Percentiles rank a stretch among this genome's conserved stretches.
Conservation (phyloP, 2,797 vertebrate species). For the Carcharodon carcharias region DNA sequence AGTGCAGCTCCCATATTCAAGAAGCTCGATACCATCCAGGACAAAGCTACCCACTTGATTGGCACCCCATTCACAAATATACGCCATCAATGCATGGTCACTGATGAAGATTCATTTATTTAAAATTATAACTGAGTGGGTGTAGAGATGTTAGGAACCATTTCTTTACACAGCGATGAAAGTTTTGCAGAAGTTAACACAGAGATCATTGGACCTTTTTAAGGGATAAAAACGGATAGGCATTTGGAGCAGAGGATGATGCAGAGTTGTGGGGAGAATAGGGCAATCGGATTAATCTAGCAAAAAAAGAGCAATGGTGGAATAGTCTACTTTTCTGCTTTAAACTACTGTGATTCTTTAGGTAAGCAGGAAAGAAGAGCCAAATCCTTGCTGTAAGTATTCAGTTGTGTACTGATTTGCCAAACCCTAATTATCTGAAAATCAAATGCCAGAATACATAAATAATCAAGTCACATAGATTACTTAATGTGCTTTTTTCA, state of each 20-base stretch:
- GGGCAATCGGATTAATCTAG: not conserved
- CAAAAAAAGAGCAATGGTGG: not conserved
- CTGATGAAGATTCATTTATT: not conserved
- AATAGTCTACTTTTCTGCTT: not conserved
- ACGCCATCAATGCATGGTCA: not conserved
- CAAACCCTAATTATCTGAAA: not conserved
- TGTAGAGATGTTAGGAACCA: not conserved
- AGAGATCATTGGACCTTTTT: not conserved
- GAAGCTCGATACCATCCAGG: too few species aligned
- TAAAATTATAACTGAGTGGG: not conserved
- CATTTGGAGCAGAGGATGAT: not conserved
- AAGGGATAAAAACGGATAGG: not conserved
- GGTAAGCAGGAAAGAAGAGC: not conserved
- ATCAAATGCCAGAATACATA: not conserved
- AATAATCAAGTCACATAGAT: not conserved
- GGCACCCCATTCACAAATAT: too few species aligned
- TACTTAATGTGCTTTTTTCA: slow-evolving; percentile 37
- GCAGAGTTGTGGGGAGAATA: not conserved
- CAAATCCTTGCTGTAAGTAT: not conserved
- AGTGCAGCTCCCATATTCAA: too few species aligned
- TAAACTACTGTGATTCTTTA: not conserved
- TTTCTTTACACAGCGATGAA: not conserved
- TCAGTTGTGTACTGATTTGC: not conserved
- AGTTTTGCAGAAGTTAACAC: not conserved
- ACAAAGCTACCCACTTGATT: too few species aligned